Percentiles rank a stretch among this genome's conserved stretches.
phyloP scores from a whole-genome alignment of 2,888 invertebrate species.

The Deilephila porcellus region DNA sequence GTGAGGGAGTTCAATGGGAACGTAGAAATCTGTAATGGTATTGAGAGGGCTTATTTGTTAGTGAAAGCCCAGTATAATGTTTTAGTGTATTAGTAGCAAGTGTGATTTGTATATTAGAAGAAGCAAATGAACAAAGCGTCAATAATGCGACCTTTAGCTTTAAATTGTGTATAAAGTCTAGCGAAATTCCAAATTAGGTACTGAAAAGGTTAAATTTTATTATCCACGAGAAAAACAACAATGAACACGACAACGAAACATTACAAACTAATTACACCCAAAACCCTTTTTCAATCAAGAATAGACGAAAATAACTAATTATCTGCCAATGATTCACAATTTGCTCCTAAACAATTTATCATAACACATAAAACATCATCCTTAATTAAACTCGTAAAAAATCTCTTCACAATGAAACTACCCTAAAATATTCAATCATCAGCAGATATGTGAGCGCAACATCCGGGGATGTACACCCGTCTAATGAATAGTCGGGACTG shows the following conservation, averaged over 20 bases:
- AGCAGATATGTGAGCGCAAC: conserved; percentile 58
- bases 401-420: conserved; percentile 40
- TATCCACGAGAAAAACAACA: background rate
- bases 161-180: no score
- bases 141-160: no score
- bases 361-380: background rate
- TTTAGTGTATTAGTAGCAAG: no score
- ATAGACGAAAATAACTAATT: background rate
- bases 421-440: conserved; percentile 65
- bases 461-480: conserved; percentile 58
- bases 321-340: background rate
- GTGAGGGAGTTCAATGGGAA: no score
- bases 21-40: no score
- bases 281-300: background rate
- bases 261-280: no score
- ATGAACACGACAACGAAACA: background rate
- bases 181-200: no score
- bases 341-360: background rate
- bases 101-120: no score
- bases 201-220: no score
- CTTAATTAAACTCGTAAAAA: conserved; percentile 34
- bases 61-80: no score
- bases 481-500: conserved; percentile 51
- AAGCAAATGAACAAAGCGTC: no score
- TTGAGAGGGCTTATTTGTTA: no score